Evolutionary conservation across 2,113 vertebrate genomes (phyloP).

Genomic region (Engraulis encrasicolus): DNA sequence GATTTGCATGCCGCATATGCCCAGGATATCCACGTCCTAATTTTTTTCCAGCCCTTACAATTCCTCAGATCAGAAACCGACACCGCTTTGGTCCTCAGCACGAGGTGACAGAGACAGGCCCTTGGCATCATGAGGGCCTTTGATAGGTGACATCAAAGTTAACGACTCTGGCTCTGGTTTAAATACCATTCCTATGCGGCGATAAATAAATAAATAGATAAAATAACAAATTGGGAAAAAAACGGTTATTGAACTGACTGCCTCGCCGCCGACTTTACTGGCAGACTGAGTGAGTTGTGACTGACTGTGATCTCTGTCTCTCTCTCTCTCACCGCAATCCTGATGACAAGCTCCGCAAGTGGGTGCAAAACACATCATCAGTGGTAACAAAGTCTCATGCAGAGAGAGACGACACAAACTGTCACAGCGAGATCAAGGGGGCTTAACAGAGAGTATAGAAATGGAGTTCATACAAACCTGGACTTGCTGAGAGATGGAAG

Average conservation of each 20-base stretch:
- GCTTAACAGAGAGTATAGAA: neutral
- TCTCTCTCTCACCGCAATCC: neutral
- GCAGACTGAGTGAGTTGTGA: too few relatives aligned
- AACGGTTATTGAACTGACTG: neutral
- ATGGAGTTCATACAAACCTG: neutral
- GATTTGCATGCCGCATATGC: neutral
- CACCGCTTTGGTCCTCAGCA: neutral
- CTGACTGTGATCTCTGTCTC: neutral
- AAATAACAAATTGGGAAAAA: neutral
- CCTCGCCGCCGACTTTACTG: too few relatives aligned
- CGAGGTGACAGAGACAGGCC: neutral
- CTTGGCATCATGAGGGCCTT: neutral
- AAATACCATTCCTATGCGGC: neutral
- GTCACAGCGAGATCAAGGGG: neutral
- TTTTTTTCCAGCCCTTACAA: neutral
- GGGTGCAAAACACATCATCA: neutral
- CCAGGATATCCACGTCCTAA: neutral
- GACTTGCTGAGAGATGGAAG: neutral
- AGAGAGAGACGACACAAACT: neutral
- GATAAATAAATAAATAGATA: neutral
- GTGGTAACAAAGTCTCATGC: neutral
- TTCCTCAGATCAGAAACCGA: neutral
- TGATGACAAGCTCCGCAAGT: neutral
- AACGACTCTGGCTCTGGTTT: neutral
- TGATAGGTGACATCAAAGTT: conserved; percentile 15